Base-by-base conservation (phyloP, 1,140 invertebrate genomes). In the Dysdera silvatica region DNA sequence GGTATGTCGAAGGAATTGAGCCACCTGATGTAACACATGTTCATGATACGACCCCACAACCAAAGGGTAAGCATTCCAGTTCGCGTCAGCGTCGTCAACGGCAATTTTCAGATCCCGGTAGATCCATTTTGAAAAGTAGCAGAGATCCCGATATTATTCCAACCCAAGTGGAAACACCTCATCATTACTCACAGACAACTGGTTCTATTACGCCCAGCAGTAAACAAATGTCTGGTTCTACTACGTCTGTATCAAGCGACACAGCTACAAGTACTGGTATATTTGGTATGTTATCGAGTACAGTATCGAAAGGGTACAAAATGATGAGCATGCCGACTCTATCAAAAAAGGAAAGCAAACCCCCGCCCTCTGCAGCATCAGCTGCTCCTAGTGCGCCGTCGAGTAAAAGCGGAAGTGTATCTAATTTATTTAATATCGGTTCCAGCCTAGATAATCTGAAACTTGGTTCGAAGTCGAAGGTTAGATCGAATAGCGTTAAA, bases 301-400 rank as follows among this genome's bases (percentile, higher is more conserved):
- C 51, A 29, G 59, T 67, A 4, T 51, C 53, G 3, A 67, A 62
- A 31, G 65, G 65, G 2, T 67, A 67, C 32, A 55, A 31, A 28
- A 60, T 67, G 65, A 66, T 66, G 33, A 67, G 65, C 35, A 67
- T 67, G 65, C 65, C 65, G 7, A 33, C 54, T 4, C 18, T 67
- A 16, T 35, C 56, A 2, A 62, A 52, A n/a, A 67, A 56, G 24
- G 59, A 61, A 1, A 29, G 40, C 5, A 47, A 37, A 18, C 7
- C 41, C 14, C 20, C 48, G 7, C 5, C 24, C 14, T 26, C 35
- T 5, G n/a, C 35, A 18, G n/a, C 61, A 2, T n/a, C 60, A 10
- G 24, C 26, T 10, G 18, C 24, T 3, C n/a, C 18, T 2, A 20
- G 32, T 0, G 26, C 28, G 2, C 4, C 43, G 31, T 20, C 29